Evolutionary conservation across 2,888 invertebrate species (phyloP), one percentile per base, ranked within the genome.

Genomic region (Quadriops clusia): DNA sequence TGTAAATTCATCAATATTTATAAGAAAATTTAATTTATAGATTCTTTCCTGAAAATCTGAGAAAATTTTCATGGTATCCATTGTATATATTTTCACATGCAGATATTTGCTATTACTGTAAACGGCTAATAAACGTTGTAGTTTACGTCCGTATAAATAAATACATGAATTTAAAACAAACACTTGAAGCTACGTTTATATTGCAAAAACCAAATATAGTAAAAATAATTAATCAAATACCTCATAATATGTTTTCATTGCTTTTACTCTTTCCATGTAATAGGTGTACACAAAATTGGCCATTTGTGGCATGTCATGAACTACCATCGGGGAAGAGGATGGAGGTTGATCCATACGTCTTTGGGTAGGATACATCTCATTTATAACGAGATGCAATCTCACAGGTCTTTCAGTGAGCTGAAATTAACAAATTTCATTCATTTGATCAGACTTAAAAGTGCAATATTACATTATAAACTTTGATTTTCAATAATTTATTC

Each of bases 201-300:
- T n/a, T n/a, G n/a, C n/a, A n/a, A n/a, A n/a, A n/a, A n/a, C n/a
- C n/a, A n/a, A n/a, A n/a, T 30, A 17, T 31, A 16, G 13, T 21
- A 18, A 28, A 28, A 32, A 32, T 26, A 17, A 23, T 16, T 12
- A 10, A 24, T 28, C 23, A 48, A 53, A 53, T 51, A 63, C 61
- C 39, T 56, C 51, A 46, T 60, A 61, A 38, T 58, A 61, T 35
- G 62, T 57, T 47, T 76, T 75, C 45, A 78, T 57, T 21, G 66
- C 64, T 33, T 76, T 72, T 30, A 87, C 74, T 50, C 77, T 74
- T 29, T 77, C 70, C 52, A 83, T 72, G 57, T 97, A 97, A 63
- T 89, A 77, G 49, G 91, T 82, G 60, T 86, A 93, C 1, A 97
- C 95, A 62, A 86, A 91, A 52, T 86, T 77, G 1, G 91, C 89